phyloP scores from a whole-genome alignment of 2,797 vertebrate genomes.

The Muscicapa striata region DNA sequence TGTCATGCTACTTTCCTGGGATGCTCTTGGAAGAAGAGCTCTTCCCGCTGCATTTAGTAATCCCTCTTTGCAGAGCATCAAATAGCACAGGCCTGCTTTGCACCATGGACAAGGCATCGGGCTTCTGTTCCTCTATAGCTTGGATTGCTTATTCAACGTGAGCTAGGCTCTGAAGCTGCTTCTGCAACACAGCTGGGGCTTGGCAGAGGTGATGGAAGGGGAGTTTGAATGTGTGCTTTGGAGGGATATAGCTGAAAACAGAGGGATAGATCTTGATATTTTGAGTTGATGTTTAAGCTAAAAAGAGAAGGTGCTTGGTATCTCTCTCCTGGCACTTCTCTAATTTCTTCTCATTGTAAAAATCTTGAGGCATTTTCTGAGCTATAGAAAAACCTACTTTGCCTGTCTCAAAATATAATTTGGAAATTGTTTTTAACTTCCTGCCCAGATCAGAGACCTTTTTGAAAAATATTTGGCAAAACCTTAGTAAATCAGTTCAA shows the following conservation, averaged over 20 bases:
- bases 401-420: background rate
- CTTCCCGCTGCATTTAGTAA: background rate
- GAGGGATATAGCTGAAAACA: background rate
- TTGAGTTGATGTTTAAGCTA: background rate
- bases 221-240: background rate
- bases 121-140: background rate
- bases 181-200: background rate
- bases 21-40: background rate
- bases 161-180: background rate
- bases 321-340: background rate
- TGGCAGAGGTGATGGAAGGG: background rate
- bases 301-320: background rate
- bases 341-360: background rate
- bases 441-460: background rate
- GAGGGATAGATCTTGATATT: background rate
- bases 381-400: background rate
- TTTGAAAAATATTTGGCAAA: background rate
- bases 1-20: background rate
- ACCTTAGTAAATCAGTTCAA: background rate
- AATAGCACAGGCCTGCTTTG: background rate
- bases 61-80: background rate
- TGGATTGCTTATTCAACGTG: fast-evolving
- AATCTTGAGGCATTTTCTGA: background rate
- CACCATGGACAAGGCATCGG: fast-evolving
- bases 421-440: background rate